A percentile compares a stretch with the other conserved stretches of the same genome.
These are phyloP conservation scores for Anseranas semipalmata DNA, from an alignment of 2,113 vertebrate species.

Conservation along the genomic window DNA sequence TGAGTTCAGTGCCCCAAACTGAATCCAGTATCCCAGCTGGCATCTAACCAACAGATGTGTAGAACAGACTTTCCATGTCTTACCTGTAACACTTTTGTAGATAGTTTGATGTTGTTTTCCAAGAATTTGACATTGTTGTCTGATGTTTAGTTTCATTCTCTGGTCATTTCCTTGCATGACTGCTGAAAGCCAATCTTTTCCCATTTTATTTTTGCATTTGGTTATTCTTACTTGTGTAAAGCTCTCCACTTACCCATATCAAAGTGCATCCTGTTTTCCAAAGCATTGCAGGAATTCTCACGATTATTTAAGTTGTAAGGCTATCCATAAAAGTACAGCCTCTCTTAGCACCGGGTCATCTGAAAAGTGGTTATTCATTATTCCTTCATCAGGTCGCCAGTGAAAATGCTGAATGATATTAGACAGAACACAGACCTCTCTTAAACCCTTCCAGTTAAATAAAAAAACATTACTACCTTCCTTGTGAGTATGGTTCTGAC, in stretches of 20 bases:
- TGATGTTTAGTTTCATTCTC: not conserved
- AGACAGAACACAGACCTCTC: not conserved
- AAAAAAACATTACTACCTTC: not conserved
- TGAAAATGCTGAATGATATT: not conserved
- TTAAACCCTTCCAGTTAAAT: not conserved
- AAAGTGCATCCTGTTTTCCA: not conserved
- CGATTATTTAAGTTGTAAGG: not conserved
- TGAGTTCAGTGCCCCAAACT: not conserved
- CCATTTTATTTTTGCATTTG: slow-evolving; percentile 15
- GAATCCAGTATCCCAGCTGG: not conserved
- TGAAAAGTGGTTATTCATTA: slow-evolving; percentile 5
- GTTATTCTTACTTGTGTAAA: not conserved
- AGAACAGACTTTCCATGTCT: not conserved
- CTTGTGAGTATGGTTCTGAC: not conserved
- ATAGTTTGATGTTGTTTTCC: not conserved
- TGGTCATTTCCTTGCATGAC: not conserved
- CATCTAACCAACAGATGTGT: not conserved
- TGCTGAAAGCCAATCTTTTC: not conserved
- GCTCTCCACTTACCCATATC: not conserved
- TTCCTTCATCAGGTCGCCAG: not conserved
- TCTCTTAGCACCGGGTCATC: not conserved
- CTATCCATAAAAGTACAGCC: not conserved
- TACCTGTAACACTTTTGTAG: not conserved
- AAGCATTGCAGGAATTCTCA: not conserved
- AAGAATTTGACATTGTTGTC: not conserved